These are phyloP conservation scores for Crossaster papposus DNA, from an alignment of 53 echinoderm and acorn worm genomes.

Conservation along the genomic window DNA sequence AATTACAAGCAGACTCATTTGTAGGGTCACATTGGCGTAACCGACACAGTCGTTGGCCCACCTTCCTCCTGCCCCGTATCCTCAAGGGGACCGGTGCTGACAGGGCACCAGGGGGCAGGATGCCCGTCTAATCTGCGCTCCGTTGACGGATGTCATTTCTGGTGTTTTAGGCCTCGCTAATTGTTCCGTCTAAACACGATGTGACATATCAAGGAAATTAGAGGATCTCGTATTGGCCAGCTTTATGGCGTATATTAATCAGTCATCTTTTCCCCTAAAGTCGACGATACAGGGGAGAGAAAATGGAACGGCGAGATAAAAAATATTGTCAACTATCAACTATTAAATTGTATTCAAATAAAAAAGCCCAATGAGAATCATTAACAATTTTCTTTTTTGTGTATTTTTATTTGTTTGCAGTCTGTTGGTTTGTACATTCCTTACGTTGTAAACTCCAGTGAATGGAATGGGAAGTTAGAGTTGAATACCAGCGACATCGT, in stretches of 20 bases:
- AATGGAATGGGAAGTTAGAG: conserved; percentile 52
- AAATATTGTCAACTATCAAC: background rate
- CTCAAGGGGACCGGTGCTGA: conserved; percentile 4
- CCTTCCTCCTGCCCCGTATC: background rate
- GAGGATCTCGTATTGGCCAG: conserved; percentile 47
- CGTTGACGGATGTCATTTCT: conserved; percentile 55
- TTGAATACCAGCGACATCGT: conserved; percentile 62
- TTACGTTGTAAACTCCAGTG: conserved; percentile 46
- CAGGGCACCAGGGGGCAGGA: conserved; percentile 18
- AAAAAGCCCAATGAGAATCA: background rate
- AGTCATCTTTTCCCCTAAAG: background rate
- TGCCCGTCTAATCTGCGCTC: background rate
- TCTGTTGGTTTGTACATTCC: conserved; percentile 68
- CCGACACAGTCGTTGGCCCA: conserved; percentile 7
- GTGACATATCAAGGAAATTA: conserved; percentile 58
- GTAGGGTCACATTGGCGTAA: background rate
- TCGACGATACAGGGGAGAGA: background rate
- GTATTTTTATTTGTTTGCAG: conserved; percentile 23
- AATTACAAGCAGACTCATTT: background rate
- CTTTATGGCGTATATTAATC: background rate
- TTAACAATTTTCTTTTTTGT: conserved; percentile 20
- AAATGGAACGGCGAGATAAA: background rate
- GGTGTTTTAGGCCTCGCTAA: conserved; percentile 44
- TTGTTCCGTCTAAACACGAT: conserved; percentile 50
- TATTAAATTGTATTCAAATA: background rate